Conservation (phyloP, 2,888 invertebrate species). For the Limnephilus lunatus region DNA sequence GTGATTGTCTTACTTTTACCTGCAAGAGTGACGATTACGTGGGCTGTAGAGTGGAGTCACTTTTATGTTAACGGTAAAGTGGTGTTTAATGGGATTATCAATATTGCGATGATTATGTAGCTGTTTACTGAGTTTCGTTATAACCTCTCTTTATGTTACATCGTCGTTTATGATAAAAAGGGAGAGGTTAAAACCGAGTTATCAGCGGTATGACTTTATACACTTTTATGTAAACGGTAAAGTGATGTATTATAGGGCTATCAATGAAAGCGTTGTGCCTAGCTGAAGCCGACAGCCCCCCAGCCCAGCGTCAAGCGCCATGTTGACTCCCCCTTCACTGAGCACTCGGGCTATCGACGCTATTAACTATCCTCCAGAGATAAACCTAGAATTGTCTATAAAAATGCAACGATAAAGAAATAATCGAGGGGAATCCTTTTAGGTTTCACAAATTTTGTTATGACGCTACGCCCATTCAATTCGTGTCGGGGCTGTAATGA, state of each 20-base stretch:
- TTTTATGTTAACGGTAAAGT: background rate
- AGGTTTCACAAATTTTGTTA: slow-evolving; percentile 53
- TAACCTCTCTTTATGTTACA: background rate
- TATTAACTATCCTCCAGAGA: slow-evolving; percentile 30
- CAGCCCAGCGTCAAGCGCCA: background rate
- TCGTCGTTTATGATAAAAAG: background rate
- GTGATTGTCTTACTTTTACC: background rate
- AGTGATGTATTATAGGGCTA: background rate
- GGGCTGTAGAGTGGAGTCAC: background rate
- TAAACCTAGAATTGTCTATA: slow-evolving; percentile 40
- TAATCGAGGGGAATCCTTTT: slow-evolving; percentile 52
- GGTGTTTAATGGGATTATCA: background rate
- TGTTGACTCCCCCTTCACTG: background rate
- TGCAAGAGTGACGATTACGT: background rate
- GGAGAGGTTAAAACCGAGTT: background rate
- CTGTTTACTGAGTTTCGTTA: background rate
- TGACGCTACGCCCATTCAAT: slow-evolving; percentile 60
- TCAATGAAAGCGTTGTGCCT: slow-evolving; percentile 6
- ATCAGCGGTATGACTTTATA: background rate
- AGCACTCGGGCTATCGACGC: slow-evolving; percentile 5
- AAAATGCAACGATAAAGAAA: slow-evolving; percentile 50
- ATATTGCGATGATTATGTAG: background rate
- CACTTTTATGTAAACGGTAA: background rate
- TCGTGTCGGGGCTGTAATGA: slow-evolving; percentile 62
- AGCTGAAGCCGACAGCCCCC: slow-evolving; percentile 5